Evolutionary conservation across 2,888 invertebrate species (phyloP), one percentile per base, ranked within the genome.

Genomic region (Agonum fuliginosum): DNA sequence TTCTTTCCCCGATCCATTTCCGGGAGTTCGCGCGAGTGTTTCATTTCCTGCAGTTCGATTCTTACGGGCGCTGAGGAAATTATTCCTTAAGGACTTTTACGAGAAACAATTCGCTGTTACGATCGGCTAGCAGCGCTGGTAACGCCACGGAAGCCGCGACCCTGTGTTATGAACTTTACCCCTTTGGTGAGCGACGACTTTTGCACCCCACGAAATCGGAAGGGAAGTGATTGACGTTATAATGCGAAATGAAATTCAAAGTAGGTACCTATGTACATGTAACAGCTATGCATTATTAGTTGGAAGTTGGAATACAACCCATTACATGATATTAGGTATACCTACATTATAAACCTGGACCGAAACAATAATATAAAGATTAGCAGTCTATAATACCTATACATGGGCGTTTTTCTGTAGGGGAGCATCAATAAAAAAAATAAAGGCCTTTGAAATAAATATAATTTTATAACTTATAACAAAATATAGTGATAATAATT

Each of bases 41-140:
- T 84, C 84, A 84, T 84, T 84, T 84, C 84, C 84, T 83, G 83
- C 80, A 80, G 82, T 83, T 83, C 82, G 82, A 81, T 83, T 83
- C 82, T 80, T 81, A 80, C 80, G 79, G 78, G 80, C 79, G 80
- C 80, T 27, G 54, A 70, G 77, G 82, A 82, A 83, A 83, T 82
- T 82, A 83, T 82, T 82, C 81, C 78, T 79, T 77, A 70, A 77
- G 70, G 77, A 70, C 70, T 77, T 77, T 77, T 70, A 70, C 70
- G 70, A 70, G 77, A 77, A 77, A 77, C 77, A 77, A 77, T 77
- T 77, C 75, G 62, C 74, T 37, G 74, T 74, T 62, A 74, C 74
- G 58, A 73, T 73, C 73, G 41, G 58, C 58, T 54, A n/a, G n/a
- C n/a, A n/a, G n/a, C n/a, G n/a, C n/a, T 37, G 37, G 54, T 37